Evolutionary conservation across 2,797 vertebrate genomes (phyloP).

Genomic region (Vipera latastei): DNA sequence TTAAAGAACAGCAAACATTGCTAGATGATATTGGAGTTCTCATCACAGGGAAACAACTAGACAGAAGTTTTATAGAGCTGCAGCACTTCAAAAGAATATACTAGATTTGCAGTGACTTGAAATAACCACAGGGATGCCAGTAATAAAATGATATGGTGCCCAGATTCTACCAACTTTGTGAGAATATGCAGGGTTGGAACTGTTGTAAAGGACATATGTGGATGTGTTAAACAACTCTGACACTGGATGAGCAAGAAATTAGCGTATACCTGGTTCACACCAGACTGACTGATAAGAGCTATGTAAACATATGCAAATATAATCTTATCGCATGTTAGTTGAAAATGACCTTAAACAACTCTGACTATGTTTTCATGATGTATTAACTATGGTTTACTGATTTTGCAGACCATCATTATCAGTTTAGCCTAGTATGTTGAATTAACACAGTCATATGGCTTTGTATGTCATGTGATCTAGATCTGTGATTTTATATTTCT

Average conservation of each 20-base stretch:
- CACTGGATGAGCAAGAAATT: not conserved
- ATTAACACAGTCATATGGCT: not conserved
- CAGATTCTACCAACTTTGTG: not conserved
- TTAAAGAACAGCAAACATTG: not conserved
- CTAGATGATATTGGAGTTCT: not conserved
- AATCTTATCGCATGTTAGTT: not conserved
- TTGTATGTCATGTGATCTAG: not conserved
- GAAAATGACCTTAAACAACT: not conserved
- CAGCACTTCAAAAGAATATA: not conserved
- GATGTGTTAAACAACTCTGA: not conserved
- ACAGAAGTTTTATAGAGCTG: not conserved
- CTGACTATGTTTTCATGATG: not conserved
- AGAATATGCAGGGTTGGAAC: not conserved
- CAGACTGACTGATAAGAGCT: not conserved
- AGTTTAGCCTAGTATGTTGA: not conserved
- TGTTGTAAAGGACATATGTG: not conserved
- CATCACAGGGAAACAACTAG: not conserved
- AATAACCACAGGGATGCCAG: not conserved
- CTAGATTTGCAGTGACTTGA: not conserved
- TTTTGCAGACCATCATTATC: not conserved
- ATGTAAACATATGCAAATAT: not conserved
- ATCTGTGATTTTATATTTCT: not conserved
- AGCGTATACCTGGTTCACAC: not conserved
- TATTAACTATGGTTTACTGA: not conserved
- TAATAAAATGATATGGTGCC: not conserved